These are phyloP conservation scores for Xyrauchen texanus DNA, from an alignment of 2,113 vertebrate species.

Conservation along the genomic window DNA sequence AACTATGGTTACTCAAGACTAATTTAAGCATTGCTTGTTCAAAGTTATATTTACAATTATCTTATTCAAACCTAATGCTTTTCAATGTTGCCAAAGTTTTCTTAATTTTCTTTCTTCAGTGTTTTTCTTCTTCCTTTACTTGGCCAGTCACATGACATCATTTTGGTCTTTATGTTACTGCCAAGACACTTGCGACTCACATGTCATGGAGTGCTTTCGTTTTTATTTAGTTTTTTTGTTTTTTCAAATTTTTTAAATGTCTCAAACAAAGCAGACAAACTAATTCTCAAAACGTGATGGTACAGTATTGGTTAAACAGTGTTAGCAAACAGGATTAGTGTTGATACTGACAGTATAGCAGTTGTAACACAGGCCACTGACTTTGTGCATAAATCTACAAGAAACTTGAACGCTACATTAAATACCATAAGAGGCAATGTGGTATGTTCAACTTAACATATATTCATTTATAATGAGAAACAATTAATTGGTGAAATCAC, in stretches of 20 bases:
- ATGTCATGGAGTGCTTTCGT: conserved; percentile 3
- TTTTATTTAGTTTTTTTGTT: too few species aligned
- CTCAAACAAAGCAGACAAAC: neutral
- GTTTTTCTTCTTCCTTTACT: conserved; percentile 3
- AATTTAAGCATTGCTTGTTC: neutral
- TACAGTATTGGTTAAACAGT: conserved; percentile 55
- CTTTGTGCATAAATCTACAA: neutral
- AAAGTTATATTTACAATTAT: too few species aligned
- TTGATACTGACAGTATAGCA: conserved; percentile 18
- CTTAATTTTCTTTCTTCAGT: conserved; percentile 42
- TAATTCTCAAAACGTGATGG: conserved; percentile 13
- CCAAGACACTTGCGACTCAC: conserved; percentile 54
- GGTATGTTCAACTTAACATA: conserved; percentile 1
- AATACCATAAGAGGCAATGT: conserved; percentile 24
- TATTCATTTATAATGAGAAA: conserved; percentile 10
- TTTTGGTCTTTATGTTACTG: conserved; percentile 36
- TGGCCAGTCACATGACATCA: conserved; percentile 46
- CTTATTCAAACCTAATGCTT: too few species aligned
- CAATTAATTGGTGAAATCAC: conserved; percentile 23
- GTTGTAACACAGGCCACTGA: neutral
- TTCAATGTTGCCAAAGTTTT: conserved; percentile 71
- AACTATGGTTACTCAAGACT: neutral
- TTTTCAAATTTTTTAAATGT: too few species aligned
- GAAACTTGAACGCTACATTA: neutral
- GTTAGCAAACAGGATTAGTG: conserved; percentile 34